Conservation (phyloP, 1,140 invertebrate genomes). For the Atta texana region DNA sequence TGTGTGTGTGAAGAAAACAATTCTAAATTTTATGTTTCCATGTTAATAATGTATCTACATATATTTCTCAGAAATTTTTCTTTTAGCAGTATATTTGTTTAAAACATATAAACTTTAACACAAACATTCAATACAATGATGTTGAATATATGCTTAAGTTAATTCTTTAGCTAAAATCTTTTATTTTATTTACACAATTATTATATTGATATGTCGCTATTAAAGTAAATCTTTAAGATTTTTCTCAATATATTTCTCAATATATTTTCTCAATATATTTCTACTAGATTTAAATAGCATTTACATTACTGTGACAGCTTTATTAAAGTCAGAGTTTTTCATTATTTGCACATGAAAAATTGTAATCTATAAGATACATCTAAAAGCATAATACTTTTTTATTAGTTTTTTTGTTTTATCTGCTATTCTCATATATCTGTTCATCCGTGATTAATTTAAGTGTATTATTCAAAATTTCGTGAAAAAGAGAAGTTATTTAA, state of each 20-base stretch:
- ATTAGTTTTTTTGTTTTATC: slow-evolving; percentile 23
- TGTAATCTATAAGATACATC: slow-evolving; percentile 25
- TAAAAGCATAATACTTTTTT: slow-evolving; percentile 35
- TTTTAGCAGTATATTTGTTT: slow-evolving; percentile 29
- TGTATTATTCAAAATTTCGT: slow-evolving; percentile 37
- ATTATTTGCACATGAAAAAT: slow-evolving; percentile 32
- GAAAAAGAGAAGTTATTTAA: slow-evolving; percentile 23
- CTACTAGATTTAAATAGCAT: slow-evolving; percentile 49
- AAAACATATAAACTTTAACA: neutral
- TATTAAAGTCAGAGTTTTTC: slow-evolving; percentile 33
- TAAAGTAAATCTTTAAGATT: slow-evolving; percentile 21
- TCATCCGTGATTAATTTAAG: slow-evolving; percentile 24
- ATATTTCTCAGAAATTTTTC: slow-evolving; percentile 44
- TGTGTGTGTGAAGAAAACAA: slow-evolving; percentile 9
- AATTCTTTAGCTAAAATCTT: slow-evolving; percentile 46
- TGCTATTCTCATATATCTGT: neutral
- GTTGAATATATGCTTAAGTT: slow-evolving; percentile 9
- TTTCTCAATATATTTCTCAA: slow-evolving; percentile 22
- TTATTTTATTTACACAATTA: slow-evolving; percentile 27
- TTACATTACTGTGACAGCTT: slow-evolving; percentile 39
- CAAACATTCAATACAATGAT: slow-evolving; percentile 45
- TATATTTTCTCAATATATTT: slow-evolving; percentile 28
- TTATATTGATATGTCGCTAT: slow-evolving; percentile 6
- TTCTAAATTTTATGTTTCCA: slow-evolving; percentile 40
- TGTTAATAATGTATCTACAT: slow-evolving; percentile 32